Base-by-base conservation (phyloP, 1,140 invertebrate genomes). In the Aphaenogaster ashmeadi region DNA sequence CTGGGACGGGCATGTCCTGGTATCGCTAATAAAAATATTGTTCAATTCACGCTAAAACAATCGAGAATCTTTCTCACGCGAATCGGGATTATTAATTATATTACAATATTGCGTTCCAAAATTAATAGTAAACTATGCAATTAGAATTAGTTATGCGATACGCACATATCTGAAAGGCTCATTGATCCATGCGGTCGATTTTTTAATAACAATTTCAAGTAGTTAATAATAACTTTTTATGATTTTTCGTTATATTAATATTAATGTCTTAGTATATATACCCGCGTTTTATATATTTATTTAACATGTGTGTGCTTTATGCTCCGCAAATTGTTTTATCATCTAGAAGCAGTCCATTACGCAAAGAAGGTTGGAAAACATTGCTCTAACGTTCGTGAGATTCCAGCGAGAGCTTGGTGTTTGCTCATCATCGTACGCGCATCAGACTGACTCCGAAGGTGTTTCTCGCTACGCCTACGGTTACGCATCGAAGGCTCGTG, bases 401-500 rank as follows among this genome's bases (percentile, higher is more conserved):
- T 41, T 41, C 67, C 27, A 83, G 67, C n/a, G 47, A 58, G 54
- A 60, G 38, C 50, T n/a, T 36, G 38, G 18, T 83, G 56, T 84
- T 84, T 84, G 80, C 80, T 84, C 80, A 84, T 84, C 80, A 74
- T 60, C 69, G 80, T 75, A 62, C 80, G 54, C 80, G 52, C 41
- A 69, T 81, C 78, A 21, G 52, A 62, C 78, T 54, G 38, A 74
- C 54, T 58, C n/a, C 56, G 41, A 84, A 84, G 80, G 44, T 75
- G 80, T 75, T 84, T 50, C 69, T 84, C 41, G 67, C 80, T 84
- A 84, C 80, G 80, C 80, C 80, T 83, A 83, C 67, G 54, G 80
- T 84, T 84, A 84, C 80, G 80, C 80, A 62, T 60, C 69, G 67
- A 36, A 83, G 80, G 27, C 67, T 83, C 47, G 80, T 74, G 69